Evolutionary conservation across 2,113 vertebrate species (phyloP), one percentile per base, ranked within the genome.

Genomic region (Dipodomys ordii): DNA sequence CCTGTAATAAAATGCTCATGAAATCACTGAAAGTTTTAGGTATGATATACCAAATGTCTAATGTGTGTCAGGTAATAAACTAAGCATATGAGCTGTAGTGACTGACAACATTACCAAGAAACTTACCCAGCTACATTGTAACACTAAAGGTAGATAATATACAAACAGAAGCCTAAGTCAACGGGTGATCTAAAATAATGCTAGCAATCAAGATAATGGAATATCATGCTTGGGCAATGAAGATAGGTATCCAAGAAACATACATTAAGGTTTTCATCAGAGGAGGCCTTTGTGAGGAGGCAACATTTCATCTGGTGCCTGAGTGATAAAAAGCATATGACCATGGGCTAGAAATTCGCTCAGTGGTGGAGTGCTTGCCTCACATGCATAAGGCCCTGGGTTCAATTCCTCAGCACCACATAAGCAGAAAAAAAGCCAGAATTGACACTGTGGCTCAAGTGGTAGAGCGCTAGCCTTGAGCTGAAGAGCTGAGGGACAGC

Each of bases 141-240:
- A 60, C 82, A 8, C 2, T 32, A 22, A 23, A 90, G 28, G 73
- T 7, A 88, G 20, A 15, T 71, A 46, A 49, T 74, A 79, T n/a
- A 25, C 25, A 68, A 90, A 83, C 28, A 93, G 32, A 87, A 53
- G 28, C 10, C 20, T 68, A 68, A 16, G 16, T 67, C 72, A 93
- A 67, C 49, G 78, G 44, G 67, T 65, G 16, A 88, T 80, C 96
- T 91, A 49, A 49, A 49, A 49, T 57, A 88, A 64, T 95, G 78
- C 44, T 73, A 35, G 8, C 49, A 53, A 79, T 69, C 2, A 79
- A 77, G 30, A 39, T 79, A 86, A 74, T 46, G 8, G 9, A 65
- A 68, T 65, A 87, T 7, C 80, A 8, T 62, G 25, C 77, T 76
- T 91, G 76, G 15, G 18, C 84, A 9, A 2, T 73, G n/a, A 44